Percentiles rank a stretch among this genome's conserved stretches.
phyloP scores from a whole-genome alignment of 2,113 vertebrate genomes.

The Pygoscelis adeliae region DNA sequence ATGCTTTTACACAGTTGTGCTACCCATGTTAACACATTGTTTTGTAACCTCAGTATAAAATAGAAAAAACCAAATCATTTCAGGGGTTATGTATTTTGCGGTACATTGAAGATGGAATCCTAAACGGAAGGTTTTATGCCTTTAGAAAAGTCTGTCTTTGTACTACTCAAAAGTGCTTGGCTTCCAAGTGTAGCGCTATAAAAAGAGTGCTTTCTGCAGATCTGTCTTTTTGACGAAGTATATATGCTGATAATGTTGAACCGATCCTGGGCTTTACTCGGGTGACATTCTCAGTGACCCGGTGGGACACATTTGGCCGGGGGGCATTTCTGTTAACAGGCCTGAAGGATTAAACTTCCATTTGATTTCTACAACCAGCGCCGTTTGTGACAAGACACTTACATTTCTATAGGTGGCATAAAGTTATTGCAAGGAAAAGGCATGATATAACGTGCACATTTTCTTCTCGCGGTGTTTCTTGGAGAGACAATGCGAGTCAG shows the following conservation, averaged over 20 bases:
- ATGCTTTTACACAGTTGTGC: conserved; percentile 33
- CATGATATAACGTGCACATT: not conserved
- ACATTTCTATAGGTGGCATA: not conserved
- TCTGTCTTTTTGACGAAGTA: not conserved
- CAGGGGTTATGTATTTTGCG: conserved; percentile 45
- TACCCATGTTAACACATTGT: conserved; percentile 15
- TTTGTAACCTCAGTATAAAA: conserved; percentile 46
- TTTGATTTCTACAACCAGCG: conserved; percentile 13
- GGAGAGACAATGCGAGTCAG: not conserved
- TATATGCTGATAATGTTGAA: not conserved
- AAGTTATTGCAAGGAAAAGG: conserved; percentile 39
- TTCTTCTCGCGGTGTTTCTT: not conserved
- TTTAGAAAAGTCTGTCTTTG: conserved; percentile 7
- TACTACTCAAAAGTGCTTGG: conserved; percentile 1
- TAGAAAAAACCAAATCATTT: not conserved
- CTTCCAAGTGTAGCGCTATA: not conserved
- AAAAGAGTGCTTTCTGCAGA: not conserved
- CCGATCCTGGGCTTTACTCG: not conserved
- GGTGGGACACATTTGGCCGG: not conserved
- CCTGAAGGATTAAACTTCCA: not conserved
- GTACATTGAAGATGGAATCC: conserved; percentile 12
- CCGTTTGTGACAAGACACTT: conserved; percentile 23
- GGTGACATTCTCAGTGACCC: not conserved
- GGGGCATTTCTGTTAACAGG: not conserved
- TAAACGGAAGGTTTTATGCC: conserved; percentile 13